Evolutionary conservation across 2,888 invertebrate genomes (phyloP).

Genomic region (Nemotelus pantherinus): DNA sequence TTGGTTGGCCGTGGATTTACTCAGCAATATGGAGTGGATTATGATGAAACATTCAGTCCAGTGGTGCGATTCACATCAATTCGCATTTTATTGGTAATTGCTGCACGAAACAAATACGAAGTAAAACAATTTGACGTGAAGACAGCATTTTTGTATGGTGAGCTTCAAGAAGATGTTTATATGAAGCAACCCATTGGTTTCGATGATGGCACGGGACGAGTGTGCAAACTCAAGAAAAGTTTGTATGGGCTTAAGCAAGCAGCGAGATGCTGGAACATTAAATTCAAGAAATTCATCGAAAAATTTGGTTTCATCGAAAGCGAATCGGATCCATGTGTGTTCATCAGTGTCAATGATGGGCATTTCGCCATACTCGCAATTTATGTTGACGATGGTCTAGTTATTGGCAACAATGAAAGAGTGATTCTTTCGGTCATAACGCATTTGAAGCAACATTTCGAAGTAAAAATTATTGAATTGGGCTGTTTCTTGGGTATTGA

Average conservation of each 20-base stretch:
- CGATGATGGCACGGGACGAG: constrained; percentile 48
- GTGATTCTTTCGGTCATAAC: background rate
- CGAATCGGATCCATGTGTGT: constrained; percentile 55
- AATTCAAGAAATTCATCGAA: constrained; percentile 52
- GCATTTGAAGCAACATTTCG: background rate
- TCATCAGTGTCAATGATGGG: constrained; percentile 45
- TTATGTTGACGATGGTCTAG: constrained; percentile 54
- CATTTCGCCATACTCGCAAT: constrained; percentile 52
- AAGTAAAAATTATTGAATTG: constrained; percentile 55
- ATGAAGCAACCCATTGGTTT: constrained; percentile 48
- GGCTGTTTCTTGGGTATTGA: constrained; percentile 55
- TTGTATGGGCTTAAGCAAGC: constrained; percentile 55
- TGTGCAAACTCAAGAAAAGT: constrained; percentile 52
- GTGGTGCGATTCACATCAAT: constrained; percentile 44
- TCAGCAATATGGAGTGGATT: constrained; percentile 45
- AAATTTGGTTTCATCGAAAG: constrained; percentile 53
- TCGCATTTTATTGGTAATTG: constrained; percentile 42
- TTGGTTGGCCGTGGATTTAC: constrained; percentile 44
- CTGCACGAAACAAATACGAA: constrained; percentile 43
- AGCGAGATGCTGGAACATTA: constrained; percentile 53
- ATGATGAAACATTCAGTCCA: constrained; percentile 47
- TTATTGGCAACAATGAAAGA: background rate
- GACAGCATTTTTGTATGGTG: constrained; percentile 49
- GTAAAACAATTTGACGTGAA: constrained; percentile 50
- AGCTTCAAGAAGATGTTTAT: constrained; percentile 46